Percentiles rank a stretch among this genome's conserved stretches.
phyloP scores from a whole-genome alignment of 1,140 invertebrate genomes.

The Lamellibrachia luymesi region DNA sequence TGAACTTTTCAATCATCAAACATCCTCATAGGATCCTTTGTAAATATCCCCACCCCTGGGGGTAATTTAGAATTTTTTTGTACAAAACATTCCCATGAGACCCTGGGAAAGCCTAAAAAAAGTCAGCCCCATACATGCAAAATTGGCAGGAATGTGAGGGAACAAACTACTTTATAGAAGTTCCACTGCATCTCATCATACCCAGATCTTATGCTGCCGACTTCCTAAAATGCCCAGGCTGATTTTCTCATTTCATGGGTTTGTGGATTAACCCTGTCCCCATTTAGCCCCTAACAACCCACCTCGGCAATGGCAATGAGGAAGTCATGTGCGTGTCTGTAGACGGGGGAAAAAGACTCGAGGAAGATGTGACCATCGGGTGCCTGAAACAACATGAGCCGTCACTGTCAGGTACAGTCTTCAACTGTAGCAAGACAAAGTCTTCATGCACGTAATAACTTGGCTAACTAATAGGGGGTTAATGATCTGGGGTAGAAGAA shows the following conservation, averaged over 20 bases:
- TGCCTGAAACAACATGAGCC: slow-evolving; percentile 63
- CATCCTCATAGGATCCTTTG: too few species aligned
- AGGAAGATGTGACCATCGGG: slow-evolving; percentile 99
- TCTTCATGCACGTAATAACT: neutral
- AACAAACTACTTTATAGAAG: neutral
- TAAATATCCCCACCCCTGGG: too few species aligned
- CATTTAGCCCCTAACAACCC: slow-evolving; percentile 2
- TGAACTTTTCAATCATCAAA: too few species aligned
- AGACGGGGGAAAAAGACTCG: slow-evolving; percentile 98
- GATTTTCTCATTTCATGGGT: neutral
- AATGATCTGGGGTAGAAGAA: neutral
- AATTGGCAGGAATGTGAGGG: too few species aligned
- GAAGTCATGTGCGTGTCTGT: slow-evolving; percentile 99
- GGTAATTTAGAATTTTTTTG: too few species aligned
- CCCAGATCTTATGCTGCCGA: neutral
- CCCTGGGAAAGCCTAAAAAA: too few species aligned
- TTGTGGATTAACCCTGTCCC: neutral
- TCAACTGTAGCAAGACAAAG: neutral
- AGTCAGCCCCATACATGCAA: too few species aligned
- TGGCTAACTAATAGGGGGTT: neutral
- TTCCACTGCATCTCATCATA: neutral
- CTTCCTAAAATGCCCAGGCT: neutral
- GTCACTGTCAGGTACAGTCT: slow-evolving; percentile 15
- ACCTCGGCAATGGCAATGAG: slow-evolving; percentile 95
- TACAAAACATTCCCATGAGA: too few species aligned